Evolutionary conservation across 1,140 invertebrate genomes (phyloP).

Genomic region (Anthonomus grandis): DNA sequence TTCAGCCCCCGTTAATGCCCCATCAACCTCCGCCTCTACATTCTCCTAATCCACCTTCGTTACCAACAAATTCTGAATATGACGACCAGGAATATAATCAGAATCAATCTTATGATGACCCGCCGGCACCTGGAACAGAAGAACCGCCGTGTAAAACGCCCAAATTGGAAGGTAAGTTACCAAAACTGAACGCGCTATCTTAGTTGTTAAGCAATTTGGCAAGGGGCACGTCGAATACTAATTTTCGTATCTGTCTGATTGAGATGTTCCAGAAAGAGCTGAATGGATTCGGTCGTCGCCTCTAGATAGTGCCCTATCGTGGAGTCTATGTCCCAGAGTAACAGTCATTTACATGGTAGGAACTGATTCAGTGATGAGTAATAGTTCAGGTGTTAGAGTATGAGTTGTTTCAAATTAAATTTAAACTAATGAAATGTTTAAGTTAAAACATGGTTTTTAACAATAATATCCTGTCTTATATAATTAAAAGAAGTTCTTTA

Average conservation of each 20-base stretch:
- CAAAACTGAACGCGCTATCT: too few species aligned
- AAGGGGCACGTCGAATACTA: conserved; percentile 38
- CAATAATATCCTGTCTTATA: too few species aligned
- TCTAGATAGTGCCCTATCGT: conserved; percentile 37
- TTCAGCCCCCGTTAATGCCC: conserved; percentile 3
- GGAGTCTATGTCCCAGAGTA: conserved; percentile 39
- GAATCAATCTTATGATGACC: conserved; percentile 29
- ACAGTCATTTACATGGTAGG: conserved; percentile 48
- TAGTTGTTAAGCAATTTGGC: conserved; percentile 5
- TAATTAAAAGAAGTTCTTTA: too few species aligned
- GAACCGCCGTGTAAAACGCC: conserved; percentile 37
- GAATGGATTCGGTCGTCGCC: conserved; percentile 29
- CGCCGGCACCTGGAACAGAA: conserved; percentile 45
- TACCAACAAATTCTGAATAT: not conserved
- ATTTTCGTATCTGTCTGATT: conserved; percentile 41
- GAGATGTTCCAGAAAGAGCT: conserved; percentile 50
- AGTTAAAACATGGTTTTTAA: too few species aligned
- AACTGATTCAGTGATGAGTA: conserved; percentile 28
- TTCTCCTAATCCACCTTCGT: not conserved
- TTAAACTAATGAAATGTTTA: too few species aligned
- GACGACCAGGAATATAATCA: not conserved
- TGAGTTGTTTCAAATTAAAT: too few species aligned
- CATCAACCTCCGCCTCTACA: conserved; percentile 1
- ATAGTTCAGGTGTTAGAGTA: conserved; percentile 34
- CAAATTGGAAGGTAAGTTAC: conserved; percentile 38